Percentiles rank a stretch among this genome's conserved stretches.
These are phyloP conservation scores for Saxicola maurus DNA, from an alignment of 2,797 vertebrate species.

Conservation along the genomic window DNA sequence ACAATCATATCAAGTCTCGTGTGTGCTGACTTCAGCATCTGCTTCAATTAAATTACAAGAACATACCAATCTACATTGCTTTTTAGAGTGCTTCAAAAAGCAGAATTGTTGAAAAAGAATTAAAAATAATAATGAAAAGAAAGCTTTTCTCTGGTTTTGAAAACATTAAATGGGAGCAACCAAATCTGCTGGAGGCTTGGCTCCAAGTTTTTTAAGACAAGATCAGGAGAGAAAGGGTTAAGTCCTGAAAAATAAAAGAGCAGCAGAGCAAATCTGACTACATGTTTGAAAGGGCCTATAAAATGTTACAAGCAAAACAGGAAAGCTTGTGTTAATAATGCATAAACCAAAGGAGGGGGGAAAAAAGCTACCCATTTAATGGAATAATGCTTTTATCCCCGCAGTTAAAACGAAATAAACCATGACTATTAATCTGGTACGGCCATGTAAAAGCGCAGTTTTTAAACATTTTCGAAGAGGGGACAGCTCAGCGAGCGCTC, in stretches of 20 bases:
- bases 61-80: not conserved
- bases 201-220: not conserved
- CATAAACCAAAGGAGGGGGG: slow-evolving; percentile 67
- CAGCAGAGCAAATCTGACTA: slow-evolving; percentile 72
- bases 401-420: slow-evolving; percentile 67
- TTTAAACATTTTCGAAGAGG: slow-evolving; percentile 70
- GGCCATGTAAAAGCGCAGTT: slow-evolving; percentile 69
- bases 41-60: not conserved
- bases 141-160: not conserved
- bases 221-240: slow-evolving; percentile 65
- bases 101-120: not conserved
- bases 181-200: not conserved
- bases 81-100: not conserved
- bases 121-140: not conserved
- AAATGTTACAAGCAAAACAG: slow-evolving; percentile 80
- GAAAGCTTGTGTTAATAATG: slow-evolving; percentile 81
- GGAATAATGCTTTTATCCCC: slow-evolving; percentile 72
- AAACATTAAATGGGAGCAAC: not conserved
- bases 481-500: slow-evolving; percentile 66
- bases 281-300: slow-evolving; percentile 75
- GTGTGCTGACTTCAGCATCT: not conserved
- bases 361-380: slow-evolving; percentile 60
- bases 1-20: not conserved
- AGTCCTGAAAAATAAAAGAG: slow-evolving; percentile 62
- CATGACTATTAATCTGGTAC: slow-evolving; percentile 73